Percentiles rank a stretch among this genome's conserved stretches.
phyloP scores from a whole-genome alignment of 35 echinoderm and acorn worm species.

The Heliocidaris erythrogramma region DNA sequence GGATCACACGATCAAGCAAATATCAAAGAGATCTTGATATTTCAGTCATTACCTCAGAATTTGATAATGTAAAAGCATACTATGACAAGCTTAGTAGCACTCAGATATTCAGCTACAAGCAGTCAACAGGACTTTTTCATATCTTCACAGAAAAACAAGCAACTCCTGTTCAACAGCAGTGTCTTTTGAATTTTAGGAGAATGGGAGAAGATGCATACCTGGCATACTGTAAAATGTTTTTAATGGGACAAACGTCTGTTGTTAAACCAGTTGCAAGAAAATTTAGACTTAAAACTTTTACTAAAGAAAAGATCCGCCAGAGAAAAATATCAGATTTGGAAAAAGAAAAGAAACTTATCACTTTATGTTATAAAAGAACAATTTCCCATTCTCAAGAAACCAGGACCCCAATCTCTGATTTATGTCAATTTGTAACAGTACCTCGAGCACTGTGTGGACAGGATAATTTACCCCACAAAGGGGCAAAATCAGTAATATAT shows the following conservation, averaged over 20 bases:
- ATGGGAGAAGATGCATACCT: constrained; percentile 35
- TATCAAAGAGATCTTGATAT: constrained; percentile 15
- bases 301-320: not conserved
- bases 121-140: constrained; percentile 27
- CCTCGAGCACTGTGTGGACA: constrained; percentile 8
- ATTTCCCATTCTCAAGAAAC: not conserved
- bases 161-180: not conserved
- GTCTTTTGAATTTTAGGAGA: constrained; percentile 38
- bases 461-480: constrained; percentile 34
- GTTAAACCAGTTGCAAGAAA: not conserved
- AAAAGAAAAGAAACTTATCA: constrained; percentile 56
- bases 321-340: constrained; percentile 21
- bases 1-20: not conserved
- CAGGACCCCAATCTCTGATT: not conserved
- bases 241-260: not conserved
- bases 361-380: constrained; percentile 51
- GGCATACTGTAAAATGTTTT: not conserved
- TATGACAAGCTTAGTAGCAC: constrained; percentile 7
- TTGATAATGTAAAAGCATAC: constrained; percentile 53
- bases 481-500: constrained; percentile 31
- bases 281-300: not conserved
- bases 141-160: constrained; percentile 10
- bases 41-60: constrained; percentile 33
- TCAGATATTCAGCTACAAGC: not conserved
- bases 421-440: constrained; percentile 28